Evolutionary conservation across 2,888 invertebrate species (phyloP).

Genomic region (Petrolisthes cinctipes): DNA sequence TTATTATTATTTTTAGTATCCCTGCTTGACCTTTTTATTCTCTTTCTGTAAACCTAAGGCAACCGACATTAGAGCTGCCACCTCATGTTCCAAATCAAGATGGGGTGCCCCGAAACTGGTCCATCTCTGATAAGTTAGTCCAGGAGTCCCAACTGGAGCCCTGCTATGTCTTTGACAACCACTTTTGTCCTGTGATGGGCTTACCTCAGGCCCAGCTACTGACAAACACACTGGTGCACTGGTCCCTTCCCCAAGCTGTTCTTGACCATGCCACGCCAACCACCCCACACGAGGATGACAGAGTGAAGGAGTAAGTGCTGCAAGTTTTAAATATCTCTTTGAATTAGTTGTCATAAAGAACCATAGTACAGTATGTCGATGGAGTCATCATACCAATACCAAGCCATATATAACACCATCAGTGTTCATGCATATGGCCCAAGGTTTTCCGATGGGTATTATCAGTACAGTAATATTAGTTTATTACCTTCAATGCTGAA

Average conservation of each 20-base stretch:
- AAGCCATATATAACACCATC: too few relatives aligned
- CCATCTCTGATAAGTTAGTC: not conserved
- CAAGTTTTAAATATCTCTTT: not conserved
- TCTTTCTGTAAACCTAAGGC: too few relatives aligned
- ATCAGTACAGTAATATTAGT: too few relatives aligned
- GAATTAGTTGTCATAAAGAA: too few relatives aligned
- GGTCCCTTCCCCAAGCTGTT: constrained; percentile 28
- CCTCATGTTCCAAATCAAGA: not conserved
- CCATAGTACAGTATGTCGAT: too few relatives aligned
- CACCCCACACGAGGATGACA: constrained; percentile 32
- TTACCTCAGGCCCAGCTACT: constrained; percentile 39
- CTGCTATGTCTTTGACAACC: constrained; percentile 29
- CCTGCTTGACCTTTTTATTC: too few relatives aligned
- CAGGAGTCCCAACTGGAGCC: not conserved
- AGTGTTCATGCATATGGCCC: too few relatives aligned
- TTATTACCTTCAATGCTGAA: too few relatives aligned
- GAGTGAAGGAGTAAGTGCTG: constrained; percentile 44
- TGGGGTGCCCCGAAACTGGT: not conserved
- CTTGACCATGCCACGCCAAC: not conserved
- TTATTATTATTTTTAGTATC: too few relatives aligned
- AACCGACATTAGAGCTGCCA: not conserved
- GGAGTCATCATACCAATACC: too few relatives aligned
- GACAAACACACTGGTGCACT: constrained; percentile 40
- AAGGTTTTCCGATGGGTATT: too few relatives aligned
- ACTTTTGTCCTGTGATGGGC: constrained; percentile 25